Base-by-base conservation (phyloP, 2,113 vertebrate genomes). In the Lagenorhynchus albirostris region DNA sequence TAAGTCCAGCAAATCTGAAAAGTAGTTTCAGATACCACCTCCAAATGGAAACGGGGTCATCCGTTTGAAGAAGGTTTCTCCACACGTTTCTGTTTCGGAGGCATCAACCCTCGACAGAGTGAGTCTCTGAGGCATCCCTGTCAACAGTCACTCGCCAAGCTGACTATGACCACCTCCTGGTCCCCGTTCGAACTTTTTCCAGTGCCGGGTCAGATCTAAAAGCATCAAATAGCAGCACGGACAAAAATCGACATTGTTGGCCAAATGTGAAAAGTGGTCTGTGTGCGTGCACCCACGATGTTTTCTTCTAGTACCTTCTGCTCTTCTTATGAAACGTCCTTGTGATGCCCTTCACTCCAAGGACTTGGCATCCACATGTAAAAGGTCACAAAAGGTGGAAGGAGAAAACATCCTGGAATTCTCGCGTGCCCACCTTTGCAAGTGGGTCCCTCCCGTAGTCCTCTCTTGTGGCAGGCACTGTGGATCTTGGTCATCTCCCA, bases 231-330 rank as follows among this genome's bases (percentile, higher is more conserved):
- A 31, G 21, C 67, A 13, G 26, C 83, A 14, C 4, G 44, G 65
- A 26, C 47, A 20, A 29, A 80, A 65, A n/a, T 81, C 18, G 2
- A 1, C 18, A 38, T 6, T 1, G 26, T 3, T 9, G 70, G 18
- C 11, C 3, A 3, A 38, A 31, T 0, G 0, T 8, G 33, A 8
- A 36, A 13, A 38, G 18, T 4, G 11, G 3, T 33, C 5, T 0
- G 14, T 2, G 7, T 10, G 2, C 0, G 0, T 0, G 33, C 23
- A 17, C 31, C 1, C 4, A 3, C 3, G 0, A 9, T 0, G 6
- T 5, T 14, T 25, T 12, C 33, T 65, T 84, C 65, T 31, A 8
- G 5, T 5, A 25, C 21, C n/a, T 33, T 10, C 20, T 3, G 31
- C 58, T 4, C 21, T 21, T 44, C 36, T 44, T 62, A 5, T 2